Percentiles rank a stretch among this genome's conserved stretches.
Conservation (phyloP, 1,140 invertebrate genomes). For the Cydia strobilella region DNA sequence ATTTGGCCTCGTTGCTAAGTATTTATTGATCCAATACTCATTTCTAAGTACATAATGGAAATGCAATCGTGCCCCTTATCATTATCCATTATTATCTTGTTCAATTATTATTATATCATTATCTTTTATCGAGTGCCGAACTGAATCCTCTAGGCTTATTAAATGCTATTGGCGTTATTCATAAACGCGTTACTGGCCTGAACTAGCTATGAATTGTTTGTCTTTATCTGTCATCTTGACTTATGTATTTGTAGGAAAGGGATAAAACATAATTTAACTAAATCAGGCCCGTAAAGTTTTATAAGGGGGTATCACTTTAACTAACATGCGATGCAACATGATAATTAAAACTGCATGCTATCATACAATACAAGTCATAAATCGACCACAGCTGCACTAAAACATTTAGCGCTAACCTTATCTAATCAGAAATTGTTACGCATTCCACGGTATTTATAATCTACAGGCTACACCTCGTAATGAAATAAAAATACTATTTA, state of each 20-base stretch:
- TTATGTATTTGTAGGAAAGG: too few relatives aligned
- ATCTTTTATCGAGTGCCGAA: not conserved
- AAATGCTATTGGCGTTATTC: too few relatives aligned
- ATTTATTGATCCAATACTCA: slow-evolving; percentile 4
- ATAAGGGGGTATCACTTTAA: too few relatives aligned
- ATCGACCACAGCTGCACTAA: slow-evolving; percentile 22
- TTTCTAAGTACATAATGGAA: slow-evolving; percentile 21
- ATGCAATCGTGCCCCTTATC: slow-evolving; percentile 5
- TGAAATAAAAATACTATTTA: slow-evolving; percentile 37
- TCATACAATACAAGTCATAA: slow-evolving; percentile 8
- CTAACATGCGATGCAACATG: slow-evolving; percentile 2
- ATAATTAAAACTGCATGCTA: not conserved
- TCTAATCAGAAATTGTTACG: slow-evolving; percentile 27
- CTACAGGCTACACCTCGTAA: slow-evolving; percentile 43
- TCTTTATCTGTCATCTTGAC: too few relatives aligned
- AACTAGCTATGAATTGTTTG: too few relatives aligned
- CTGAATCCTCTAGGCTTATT: not conserved
- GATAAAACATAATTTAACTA: too few relatives aligned
- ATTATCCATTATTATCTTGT: too few relatives aligned
- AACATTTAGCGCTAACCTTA: slow-evolving; percentile 28
- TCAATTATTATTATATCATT: too few relatives aligned
- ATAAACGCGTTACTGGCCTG: too few relatives aligned
- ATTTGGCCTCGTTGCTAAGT: not conserved
- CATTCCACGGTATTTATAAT: slow-evolving; percentile 25
- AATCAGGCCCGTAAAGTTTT: too few relatives aligned